Evolutionary conservation across 2,888 invertebrate genomes (phyloP).

Genomic region (Antitype chi): DNA sequence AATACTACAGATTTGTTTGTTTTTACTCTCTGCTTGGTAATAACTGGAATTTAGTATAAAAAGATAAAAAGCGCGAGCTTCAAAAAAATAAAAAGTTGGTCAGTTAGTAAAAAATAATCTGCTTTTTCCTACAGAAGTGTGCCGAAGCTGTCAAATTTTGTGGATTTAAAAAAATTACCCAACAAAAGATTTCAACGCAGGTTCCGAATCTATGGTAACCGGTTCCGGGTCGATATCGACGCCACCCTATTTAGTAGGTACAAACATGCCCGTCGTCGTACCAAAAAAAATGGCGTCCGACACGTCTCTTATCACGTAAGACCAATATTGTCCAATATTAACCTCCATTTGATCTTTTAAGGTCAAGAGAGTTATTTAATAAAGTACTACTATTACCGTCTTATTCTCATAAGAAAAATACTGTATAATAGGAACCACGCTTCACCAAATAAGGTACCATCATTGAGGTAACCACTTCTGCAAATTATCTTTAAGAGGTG

Average conservation of each 20-base stretch:
- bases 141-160: no score
- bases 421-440: neutral
- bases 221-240: neutral
- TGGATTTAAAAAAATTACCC: no score
- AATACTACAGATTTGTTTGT: neutral
- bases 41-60: no score
- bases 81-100: neutral
- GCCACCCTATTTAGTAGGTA: neutral
- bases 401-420: conserved; percentile 1
- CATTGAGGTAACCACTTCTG: conserved; percentile 6
- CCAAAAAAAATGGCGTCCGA: neutral
- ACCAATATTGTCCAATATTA: conserved; percentile 12
- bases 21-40: neutral
- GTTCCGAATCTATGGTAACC: neutral
- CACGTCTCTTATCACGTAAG: neutral
- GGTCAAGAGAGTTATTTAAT: conserved; percentile 25
- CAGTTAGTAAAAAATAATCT: neutral
- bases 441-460: conserved; percentile 2
- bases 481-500: conserved; percentile 19
- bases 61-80: neutral
- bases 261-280: neutral
- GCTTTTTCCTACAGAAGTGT: no score
- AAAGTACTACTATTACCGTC: neutral
- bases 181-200: neutral
- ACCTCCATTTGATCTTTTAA: neutral